Conservation (phyloP, 2,113 vertebrate species). For the Aspidoscelis tigris region DNA sequence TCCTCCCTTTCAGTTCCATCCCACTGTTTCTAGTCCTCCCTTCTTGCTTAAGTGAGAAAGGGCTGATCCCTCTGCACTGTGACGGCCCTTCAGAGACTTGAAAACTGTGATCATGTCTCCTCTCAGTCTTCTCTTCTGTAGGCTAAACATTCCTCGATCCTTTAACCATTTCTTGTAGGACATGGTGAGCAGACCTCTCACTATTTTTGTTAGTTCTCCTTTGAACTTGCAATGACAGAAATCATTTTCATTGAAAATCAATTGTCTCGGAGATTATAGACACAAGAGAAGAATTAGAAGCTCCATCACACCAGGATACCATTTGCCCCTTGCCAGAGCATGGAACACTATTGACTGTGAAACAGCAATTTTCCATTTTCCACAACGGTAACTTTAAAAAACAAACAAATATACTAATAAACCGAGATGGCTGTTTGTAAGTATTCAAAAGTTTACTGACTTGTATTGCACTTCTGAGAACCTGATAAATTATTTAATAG, state of each 20-base stretch:
- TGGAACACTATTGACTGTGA: background rate
- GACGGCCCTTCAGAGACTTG: no score
- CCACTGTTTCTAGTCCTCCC: no score
- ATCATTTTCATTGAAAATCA: conserved; percentile 73
- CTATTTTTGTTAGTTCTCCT: no score
- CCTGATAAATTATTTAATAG: conserved; percentile 83
- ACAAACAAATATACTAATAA: conserved; percentile 50
- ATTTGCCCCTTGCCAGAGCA: conserved; percentile 13
- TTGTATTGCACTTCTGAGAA: conserved; percentile 78
- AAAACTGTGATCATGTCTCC: no score
- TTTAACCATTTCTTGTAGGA: no score
- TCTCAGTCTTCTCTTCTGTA: no score
- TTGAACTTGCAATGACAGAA: conserved; percentile 61
- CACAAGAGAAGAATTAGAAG: background rate
- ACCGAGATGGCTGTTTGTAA: conserved; percentile 72
- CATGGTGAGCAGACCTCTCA: no score
- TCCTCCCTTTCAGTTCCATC: no score
- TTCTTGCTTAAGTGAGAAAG: no score
- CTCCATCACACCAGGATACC: background rate
- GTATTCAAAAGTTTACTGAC: conserved; percentile 80
- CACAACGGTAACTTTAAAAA: background rate
- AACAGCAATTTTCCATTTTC: conserved; percentile 2
- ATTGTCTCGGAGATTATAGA: conserved; percentile 31
- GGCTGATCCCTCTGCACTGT: no score
- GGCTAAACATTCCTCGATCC: no score